phyloP scores from a whole-genome alignment of 2,888 invertebrate species.

The Archips crataeganus region DNA sequence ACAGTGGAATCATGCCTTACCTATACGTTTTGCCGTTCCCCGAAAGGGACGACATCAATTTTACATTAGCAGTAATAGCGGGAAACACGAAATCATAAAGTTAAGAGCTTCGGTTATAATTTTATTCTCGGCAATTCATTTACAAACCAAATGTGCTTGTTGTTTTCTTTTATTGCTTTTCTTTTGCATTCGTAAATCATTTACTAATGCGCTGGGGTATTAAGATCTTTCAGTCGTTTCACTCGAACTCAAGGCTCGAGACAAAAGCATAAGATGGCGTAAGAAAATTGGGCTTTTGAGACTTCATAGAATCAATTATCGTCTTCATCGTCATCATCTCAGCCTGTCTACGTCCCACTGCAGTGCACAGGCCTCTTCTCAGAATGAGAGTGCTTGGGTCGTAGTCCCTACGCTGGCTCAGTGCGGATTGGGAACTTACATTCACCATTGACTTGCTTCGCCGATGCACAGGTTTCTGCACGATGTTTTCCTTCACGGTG shows the following conservation, averaged over 20 bases:
- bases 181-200: slow-evolving; percentile 24
- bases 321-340: no score
- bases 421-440: no score
- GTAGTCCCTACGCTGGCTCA: no score
- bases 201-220: slow-evolving; percentile 1
- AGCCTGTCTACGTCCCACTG: no score
- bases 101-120: slow-evolving; percentile 37
- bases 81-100: slow-evolving; percentile 42
- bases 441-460: no score
- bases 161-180: slow-evolving; percentile 27
- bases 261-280: background rate
- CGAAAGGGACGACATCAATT: slow-evolving; percentile 37
- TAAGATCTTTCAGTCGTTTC: slow-evolving; percentile 10
- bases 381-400: no score
- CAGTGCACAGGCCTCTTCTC: no score
- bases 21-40: slow-evolving; percentile 11
- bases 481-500: no score
- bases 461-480: no score
- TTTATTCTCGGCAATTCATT: slow-evolving; percentile 41
- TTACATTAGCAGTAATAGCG: slow-evolving; percentile 40
- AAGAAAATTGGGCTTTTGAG: background rate
- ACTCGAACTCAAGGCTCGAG: background rate
- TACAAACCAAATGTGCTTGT: slow-evolving; percentile 38
- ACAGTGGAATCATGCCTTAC: slow-evolving; percentile 22
- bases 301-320: background rate